Percentiles rank a stretch among this genome's conserved stretches.
Evolutionary conservation across 2,113 vertebrate genomes (phyloP).

Genomic region (Heptranchias perlo): DNA sequence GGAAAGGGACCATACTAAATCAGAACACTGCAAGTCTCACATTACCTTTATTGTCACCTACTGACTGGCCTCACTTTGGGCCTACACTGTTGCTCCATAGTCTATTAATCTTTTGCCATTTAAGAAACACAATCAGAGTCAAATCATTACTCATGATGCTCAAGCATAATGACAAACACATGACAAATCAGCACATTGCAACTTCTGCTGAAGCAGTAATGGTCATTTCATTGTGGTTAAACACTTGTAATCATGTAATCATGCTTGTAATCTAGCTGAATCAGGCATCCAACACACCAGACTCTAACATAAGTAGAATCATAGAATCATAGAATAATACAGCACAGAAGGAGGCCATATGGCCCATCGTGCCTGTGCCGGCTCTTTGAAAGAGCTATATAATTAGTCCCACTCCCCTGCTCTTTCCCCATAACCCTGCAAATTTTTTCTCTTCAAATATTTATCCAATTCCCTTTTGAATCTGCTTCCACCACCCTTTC

Average conservation of each 20-base stretch:
- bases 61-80: neutral
- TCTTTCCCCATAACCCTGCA: no score
- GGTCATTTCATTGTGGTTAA: conserved; percentile 21
- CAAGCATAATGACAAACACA: neutral
- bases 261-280: neutral
- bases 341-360: no score
- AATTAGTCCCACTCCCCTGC: no score
- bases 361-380: no score
- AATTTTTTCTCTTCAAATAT: no score
- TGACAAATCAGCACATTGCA: conserved; percentile 6
- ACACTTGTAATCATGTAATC: neutral
- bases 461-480: no score
- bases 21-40: neutral
- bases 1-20: neutral
- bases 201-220: neutral
- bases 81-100: neutral
- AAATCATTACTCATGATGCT: neutral
- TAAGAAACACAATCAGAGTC: neutral
- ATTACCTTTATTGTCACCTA: neutral
- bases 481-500: no score
- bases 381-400: no score
- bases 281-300: neutral
- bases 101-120: neutral
- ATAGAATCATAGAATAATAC: no score
- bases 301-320: neutral